phyloP scores from a whole-genome alignment of 2,888 invertebrate genomes.

The Chamaedrilus cognettii region DNA sequence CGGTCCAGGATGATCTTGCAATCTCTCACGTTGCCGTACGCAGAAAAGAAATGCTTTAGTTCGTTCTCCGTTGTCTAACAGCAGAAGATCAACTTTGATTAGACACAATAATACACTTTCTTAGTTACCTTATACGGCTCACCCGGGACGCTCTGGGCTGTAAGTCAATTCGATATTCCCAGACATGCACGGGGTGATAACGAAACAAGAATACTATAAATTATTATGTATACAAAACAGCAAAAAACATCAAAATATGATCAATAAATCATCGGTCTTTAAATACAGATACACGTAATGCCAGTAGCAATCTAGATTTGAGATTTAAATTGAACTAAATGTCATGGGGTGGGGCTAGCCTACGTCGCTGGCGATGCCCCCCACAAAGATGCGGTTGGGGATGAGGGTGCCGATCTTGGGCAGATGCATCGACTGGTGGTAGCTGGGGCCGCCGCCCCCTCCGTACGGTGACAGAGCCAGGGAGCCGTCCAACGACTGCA shows the following conservation, averaged over 20 bases:
- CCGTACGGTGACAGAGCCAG: constrained; percentile 1
- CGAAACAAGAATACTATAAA: too few species aligned
- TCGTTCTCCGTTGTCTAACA: constrained; percentile 83
- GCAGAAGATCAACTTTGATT: background rate
- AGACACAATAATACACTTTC: background rate
- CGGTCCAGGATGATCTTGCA: constrained; percentile 94
- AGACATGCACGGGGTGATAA: too few species aligned
- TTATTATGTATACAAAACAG: too few species aligned
- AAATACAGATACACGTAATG: too few species aligned
- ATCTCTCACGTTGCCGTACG: constrained; percentile 74
- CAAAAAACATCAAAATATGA: too few species aligned
- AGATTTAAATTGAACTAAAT: too few species aligned
- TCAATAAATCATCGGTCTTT: too few species aligned
- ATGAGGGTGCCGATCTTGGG: constrained; percentile 74
- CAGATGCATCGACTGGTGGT: background rate
- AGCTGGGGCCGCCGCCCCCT: background rate
- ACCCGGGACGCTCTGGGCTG: too few species aligned
- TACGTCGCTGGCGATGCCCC: constrained; percentile 85
- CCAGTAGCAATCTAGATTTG: too few species aligned
- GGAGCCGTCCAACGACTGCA: constrained; percentile 1
- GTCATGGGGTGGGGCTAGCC: too few species aligned
- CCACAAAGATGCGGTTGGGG: constrained; percentile 94
- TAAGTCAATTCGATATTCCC: too few species aligned
- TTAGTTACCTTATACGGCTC: too few species aligned
- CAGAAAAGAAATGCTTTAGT: constrained; percentile 86